Evolutionary conservation across 2,113 vertebrate species (phyloP).

Genomic region (Hippolais icterina): DNA sequence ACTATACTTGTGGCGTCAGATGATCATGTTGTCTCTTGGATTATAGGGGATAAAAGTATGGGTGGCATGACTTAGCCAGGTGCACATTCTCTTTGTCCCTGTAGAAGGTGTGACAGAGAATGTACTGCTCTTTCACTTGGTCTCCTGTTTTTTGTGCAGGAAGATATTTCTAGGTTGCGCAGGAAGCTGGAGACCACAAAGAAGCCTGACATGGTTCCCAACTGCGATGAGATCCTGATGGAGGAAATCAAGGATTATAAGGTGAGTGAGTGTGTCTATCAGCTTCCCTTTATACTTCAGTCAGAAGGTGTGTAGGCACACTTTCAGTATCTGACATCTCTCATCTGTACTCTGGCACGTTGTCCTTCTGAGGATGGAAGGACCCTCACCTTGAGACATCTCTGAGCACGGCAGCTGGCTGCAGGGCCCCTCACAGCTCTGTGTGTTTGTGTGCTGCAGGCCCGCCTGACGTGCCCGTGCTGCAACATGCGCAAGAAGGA

Average conservation of each 20-base stretch:
- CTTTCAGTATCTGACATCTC: not conserved
- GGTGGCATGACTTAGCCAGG: not conserved
- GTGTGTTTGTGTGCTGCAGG: constrained; percentile 66
- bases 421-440: not conserved
- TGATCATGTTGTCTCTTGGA: not conserved
- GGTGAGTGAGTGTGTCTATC: constrained; percentile 57
- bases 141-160: constrained; percentile 68
- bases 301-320: not conserved
- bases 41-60: not conserved
- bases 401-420: not conserved
- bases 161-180: constrained; percentile 93
- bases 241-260: not conserved
- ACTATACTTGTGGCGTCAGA: not conserved
- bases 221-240: constrained; percentile 63
- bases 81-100: not conserved
- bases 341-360: not conserved
- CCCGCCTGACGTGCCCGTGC: constrained; percentile 93
- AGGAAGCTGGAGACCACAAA: constrained; percentile 95
- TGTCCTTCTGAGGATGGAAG: not conserved
- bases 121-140: not conserved
- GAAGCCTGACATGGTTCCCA: constrained; percentile 95
- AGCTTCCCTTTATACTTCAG: not conserved
- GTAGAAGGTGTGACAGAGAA: not conserved
- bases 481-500: constrained; percentile 97
- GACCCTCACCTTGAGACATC: not conserved